Base-by-base conservation (phyloP, 1,140 invertebrate genomes). In the Tribolium castaneum region DNA sequence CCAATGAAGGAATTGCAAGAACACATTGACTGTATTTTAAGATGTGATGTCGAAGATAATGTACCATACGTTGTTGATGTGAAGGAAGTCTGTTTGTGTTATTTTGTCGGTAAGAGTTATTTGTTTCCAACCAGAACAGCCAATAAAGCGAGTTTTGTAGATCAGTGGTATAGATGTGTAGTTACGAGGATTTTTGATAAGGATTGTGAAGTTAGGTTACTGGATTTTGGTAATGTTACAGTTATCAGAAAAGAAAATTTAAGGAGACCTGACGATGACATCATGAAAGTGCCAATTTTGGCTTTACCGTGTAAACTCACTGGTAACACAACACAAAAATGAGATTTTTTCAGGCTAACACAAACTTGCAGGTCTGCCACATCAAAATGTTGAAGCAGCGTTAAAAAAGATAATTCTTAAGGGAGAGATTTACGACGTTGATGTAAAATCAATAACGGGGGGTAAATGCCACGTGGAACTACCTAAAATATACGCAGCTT, bases 71-170 rank as follows among this genome's bases (percentile, higher is more conserved):
- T 12, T n/a, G 35, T 50, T 6, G 50, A 9, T 25, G 50, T 9
- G n/a, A 14, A 14, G 5, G 71, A 73, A 54, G 71, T 73, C 9
- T 73, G 71, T 9, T 66, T 66, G 6, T 66, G 59, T 35, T 66
- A 22, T 12, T 66, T 35, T 14, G n/a, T 66, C 2, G 59, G 59
- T 66, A 12, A 34, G 56, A n/a, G 7, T 30, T 62, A 6, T 56
- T 56, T 16, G 14, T 56, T 16, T 56, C 1, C 7, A 56, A 10
- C 10, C 25, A 19, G 10, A 2, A 19, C 5, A 4, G 0, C 51
- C 12, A 59, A 6, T 9, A 0, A 59, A 59, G 6, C 16, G 12
- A 3, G 12, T 16, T 56, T n/a, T 56, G 6, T 30, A 66, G 59
- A 66, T 35, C 59, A 66, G 3, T 66, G 59, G 59, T 66, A 66